Conservation (phyloP, 2,113 vertebrate genomes). For the Fukomys damarensis region DNA sequence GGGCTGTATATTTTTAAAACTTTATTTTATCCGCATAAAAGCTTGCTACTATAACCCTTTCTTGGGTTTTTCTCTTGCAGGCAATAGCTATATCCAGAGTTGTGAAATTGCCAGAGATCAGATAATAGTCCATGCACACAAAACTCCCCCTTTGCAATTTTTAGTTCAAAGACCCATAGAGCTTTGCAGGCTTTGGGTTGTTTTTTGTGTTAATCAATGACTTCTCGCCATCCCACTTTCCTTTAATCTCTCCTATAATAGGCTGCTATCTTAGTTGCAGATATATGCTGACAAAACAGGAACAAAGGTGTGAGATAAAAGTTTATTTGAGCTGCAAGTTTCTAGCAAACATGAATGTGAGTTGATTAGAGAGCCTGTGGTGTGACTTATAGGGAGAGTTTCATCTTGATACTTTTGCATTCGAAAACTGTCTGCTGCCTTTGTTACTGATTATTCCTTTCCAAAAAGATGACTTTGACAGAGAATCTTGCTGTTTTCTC, state of each 20-base stretch:
- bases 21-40: conserved; percentile 11
- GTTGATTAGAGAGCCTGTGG: background rate
- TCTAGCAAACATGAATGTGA: background rate
- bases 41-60: background rate
- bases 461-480: background rate
- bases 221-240: background rate
- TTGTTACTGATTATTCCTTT: background rate
- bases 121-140: background rate
- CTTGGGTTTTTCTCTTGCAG: background rate
- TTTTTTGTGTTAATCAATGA: background rate
- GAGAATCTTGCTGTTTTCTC: background rate
- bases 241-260: conserved; percentile 25
- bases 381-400: background rate
- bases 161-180: background rate
- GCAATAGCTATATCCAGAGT: background rate
- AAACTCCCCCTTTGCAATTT: background rate
- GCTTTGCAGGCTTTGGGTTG: background rate
- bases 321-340: background rate
- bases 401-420: background rate
- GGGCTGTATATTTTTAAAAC: background rate
- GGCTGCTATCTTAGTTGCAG: background rate
- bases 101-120: conserved; percentile 25
- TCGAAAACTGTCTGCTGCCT: background rate
- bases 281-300: conserved; percentile 10
- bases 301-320: conserved; percentile 33